Conservation (phyloP, 2,888 invertebrate genomes). For the Heliconius hortense region DNA sequence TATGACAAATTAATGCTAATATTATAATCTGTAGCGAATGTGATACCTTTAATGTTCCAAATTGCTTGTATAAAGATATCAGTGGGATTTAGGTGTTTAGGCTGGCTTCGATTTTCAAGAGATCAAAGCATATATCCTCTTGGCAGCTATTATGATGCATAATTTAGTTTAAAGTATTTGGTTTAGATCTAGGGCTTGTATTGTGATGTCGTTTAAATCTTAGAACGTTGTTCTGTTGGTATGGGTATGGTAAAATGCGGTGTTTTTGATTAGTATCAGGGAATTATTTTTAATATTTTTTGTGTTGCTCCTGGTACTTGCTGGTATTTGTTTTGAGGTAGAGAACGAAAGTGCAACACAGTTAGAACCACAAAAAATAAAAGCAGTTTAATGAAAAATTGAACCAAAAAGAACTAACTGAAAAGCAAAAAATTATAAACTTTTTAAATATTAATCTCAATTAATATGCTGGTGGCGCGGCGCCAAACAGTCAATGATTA, state of each 20-base stretch:
- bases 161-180: constrained; percentile 38
- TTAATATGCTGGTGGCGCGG: too few relatives aligned
- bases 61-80: constrained; percentile 61
- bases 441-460: too few relatives aligned
- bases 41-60: constrained; percentile 44
- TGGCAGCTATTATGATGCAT: constrained; percentile 55
- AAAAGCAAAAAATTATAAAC: too few relatives aligned
- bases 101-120: constrained; percentile 58
- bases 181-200: background rate
- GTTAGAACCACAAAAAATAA: too few relatives aligned
- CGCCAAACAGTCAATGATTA: too few relatives aligned
- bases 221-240: background rate
- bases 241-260: background rate
- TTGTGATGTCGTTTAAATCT: background rate
- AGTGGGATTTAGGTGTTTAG: constrained; percentile 57
- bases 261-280: too few relatives aligned
- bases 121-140: constrained; percentile 67
- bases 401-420: too few relatives aligned
- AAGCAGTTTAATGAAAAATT: too few relatives aligned
- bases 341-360: too few relatives aligned
- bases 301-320: too few relatives aligned
- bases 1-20: constrained; percentile 52
- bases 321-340: too few relatives aligned
- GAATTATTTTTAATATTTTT: too few relatives aligned
- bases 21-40: constrained; percentile 46